phyloP scores from a whole-genome alignment of 2,888 invertebrate species.

The Ormyrus rosae region DNA sequence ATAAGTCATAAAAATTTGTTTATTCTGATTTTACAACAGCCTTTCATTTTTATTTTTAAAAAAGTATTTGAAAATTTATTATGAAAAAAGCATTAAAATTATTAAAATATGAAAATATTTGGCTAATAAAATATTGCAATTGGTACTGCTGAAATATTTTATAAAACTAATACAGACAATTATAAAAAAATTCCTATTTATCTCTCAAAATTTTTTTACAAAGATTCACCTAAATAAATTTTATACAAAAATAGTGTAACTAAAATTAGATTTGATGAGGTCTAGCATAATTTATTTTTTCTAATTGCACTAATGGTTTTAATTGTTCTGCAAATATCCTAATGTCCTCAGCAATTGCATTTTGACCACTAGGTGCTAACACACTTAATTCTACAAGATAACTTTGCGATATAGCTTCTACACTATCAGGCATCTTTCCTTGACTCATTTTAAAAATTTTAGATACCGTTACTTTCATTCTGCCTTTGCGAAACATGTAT shows the following conservation, averaged over 20 bases:
- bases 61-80: too few species aligned
- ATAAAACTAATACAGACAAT: too few species aligned
- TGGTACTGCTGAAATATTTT: too few species aligned
- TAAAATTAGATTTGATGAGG: constrained; percentile 55
- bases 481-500: constrained; percentile 96
- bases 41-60: too few species aligned
- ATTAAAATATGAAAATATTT: too few species aligned
- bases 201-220: too few species aligned
- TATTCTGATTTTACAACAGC: too few species aligned
- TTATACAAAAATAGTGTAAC: background rate
- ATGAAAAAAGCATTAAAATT: too few species aligned
- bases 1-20: too few species aligned
- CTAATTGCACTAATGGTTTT: constrained; percentile 92
- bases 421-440: constrained; percentile 82
- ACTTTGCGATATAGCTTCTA: constrained; percentile 93
- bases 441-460: constrained; percentile 93
- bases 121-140: too few species aligned
- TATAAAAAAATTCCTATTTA: too few species aligned
- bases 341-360: constrained; percentile 97
- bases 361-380: constrained; percentile 92
- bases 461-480: constrained; percentile 97
- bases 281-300: constrained; percentile 94
- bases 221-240: too few species aligned
- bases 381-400: constrained; percentile 95
- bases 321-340: constrained; percentile 95